Evolutionary conservation across 2,888 invertebrate species (phyloP).

Genomic region (Hedya salicella): DNA sequence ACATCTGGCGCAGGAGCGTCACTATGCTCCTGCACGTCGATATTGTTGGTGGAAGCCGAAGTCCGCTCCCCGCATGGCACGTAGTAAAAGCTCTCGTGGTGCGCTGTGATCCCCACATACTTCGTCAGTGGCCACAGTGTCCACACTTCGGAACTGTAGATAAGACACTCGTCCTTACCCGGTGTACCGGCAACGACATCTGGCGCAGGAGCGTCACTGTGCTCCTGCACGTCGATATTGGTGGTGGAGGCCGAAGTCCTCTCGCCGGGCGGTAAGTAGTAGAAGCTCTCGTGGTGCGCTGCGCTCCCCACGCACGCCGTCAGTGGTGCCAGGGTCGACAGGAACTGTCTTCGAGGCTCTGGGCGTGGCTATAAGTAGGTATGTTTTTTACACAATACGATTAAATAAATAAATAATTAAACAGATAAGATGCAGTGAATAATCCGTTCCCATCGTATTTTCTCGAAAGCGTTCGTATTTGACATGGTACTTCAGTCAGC

Average conservation of each 20-base stretch:
- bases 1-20: constrained; percentile 90
- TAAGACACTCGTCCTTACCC: constrained; percentile 57
- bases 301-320: constrained; percentile 89
- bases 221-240: constrained; percentile 86
- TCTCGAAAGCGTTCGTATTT: too few species aligned
- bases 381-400: too few species aligned
- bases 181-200: constrained; percentile 93
- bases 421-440: too few species aligned
- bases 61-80: constrained; percentile 86
- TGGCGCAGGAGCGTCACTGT: constrained; percentile 86
- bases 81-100: constrained; percentile 80
- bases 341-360: constrained; percentile 90
- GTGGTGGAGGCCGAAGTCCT: constrained; percentile 85
- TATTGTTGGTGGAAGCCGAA: constrained; percentile 85
- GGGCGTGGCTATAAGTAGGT: constrained; percentile 67
- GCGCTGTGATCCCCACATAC: constrained; percentile 87
- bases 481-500: too few species aligned
- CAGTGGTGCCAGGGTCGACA: constrained; percentile 91
- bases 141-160: too few species aligned
- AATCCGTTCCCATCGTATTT: too few species aligned
- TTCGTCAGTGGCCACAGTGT: constrained; percentile 86
- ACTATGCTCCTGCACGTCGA: constrained; percentile 84
- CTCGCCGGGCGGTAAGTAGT: constrained; percentile 85
- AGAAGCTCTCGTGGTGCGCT: constrained; percentile 78
- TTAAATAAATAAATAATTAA: too few species aligned